Base-by-base conservation (phyloP, 2,888 invertebrate species). In the Philereme vetulata region DNA sequence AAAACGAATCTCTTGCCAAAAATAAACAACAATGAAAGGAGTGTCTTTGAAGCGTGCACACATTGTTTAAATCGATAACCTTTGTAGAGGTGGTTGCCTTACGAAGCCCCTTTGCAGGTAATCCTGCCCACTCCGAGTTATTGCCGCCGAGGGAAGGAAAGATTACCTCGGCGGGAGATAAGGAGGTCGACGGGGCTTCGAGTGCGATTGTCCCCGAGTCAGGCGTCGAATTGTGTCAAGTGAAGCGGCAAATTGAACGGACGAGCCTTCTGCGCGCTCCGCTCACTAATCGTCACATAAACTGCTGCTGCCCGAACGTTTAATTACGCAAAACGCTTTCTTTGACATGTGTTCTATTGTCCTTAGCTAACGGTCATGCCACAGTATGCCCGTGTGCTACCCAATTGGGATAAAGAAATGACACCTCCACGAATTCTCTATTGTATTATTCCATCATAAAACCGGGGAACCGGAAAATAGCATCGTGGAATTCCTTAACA, bases 201-300 rank as follows among this genome's bases (percentile, higher is more conserved):
- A 90, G 90, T 90, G 90, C 91, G 91, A 92, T 92, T 92, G 91
- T 92, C 91, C 91, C 90, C 88, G 90, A 90, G 90, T 90, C 91
- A 90, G 90, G 90, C 90, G 87, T 92, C 91, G 90, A 91, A 91
- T 92, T 92, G 91, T 92, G 91, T 92, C 91, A 92, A 92, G 91
- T 91, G 91, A 92, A 92, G 85, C 91, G 90, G 90, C 86, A 92
- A 92, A 92, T 92, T 92, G 91, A 92, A 92, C 90, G 91, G 90
- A 86, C 91, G 88, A 88, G 86, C 88, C 86, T 88, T 89, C 86
- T 87, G 88, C 85, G 85, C 86, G 83, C 84, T 82, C 77, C 75
- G 86, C 85, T 84, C 90, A 86, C 89, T 91, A 92, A 91, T 91
- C 90, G 90, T 82, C 88, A 85, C 90, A 89, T 90, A 90, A 90